Base-by-base conservation (phyloP, 2,797 vertebrate genomes). In the Ataeniobius toweri region DNA sequence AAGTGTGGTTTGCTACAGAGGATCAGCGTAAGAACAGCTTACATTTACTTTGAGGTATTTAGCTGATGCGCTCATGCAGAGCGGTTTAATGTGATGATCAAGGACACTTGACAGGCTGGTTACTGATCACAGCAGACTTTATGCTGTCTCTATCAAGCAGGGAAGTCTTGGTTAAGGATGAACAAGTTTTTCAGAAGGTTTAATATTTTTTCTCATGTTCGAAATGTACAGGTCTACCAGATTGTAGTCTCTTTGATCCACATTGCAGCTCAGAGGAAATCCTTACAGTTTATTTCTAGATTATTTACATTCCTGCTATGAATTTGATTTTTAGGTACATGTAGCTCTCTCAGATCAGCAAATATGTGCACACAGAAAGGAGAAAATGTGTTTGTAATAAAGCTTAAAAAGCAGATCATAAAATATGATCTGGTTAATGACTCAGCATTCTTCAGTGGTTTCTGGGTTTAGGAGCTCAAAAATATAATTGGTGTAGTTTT, bases 21-120 rank as follows among this genome's bases (percentile, higher is more conserved):
- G 82, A 85, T 84, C 80, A 81, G 75, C 76, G 78, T 56, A 68
- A 14, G 75, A 80, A 78, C 80, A 76, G 85, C 82, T 87, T 71
- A 78, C 73, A 75, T 58, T 87, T 71, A 77, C 73, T 87, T 20
- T 16, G 71, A 83, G 75, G 82, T 67, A 56, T 89, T 87, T 73
- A 81, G 85, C 70, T 74, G 71, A 78, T 13, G 74, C 65, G 48
- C 70, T 26, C 73, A 69, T 55, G 78, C 71, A 83, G 77, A 44
- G 69, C 68, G 86, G 74, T 83, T 86, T 77, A 68, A 69, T 80
- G 41, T 51, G 58, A 53, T n/a, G 48, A 71, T 86, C 63, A 85
- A 76, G 80, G 76, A 82, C 71, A 50, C 50, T 85, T 74, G 18
- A 69, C 20, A 67, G 31, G 73, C 58, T 71, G 63, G 71, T 39